Base-by-base conservation (phyloP, 92 coral and sea anemone species). In the Epizoanthus stellaris region DNA sequence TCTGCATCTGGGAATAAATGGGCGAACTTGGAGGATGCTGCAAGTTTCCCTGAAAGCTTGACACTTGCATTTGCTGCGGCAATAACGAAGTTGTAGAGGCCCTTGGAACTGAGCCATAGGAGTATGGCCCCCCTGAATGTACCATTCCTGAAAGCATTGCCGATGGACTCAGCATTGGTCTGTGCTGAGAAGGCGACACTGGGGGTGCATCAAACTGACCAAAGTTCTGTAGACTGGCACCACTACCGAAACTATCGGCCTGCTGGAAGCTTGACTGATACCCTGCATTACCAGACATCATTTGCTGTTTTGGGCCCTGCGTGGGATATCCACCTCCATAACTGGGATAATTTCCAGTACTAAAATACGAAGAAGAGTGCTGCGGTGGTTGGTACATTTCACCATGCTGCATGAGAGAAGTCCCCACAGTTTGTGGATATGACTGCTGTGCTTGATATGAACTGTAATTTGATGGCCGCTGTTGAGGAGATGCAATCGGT, bases 301-400 rank as follows among this genome's bases (percentile, higher is more conserved):
- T 71, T 20, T 63, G 83, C 58, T 79, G 73, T 61, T 79, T 79
- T 0, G 73, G 49, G 49, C 59, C 39, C 25, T 79, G 83, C 45
- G 15, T 61, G 2, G 83, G 72, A n/a, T 79, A 79, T 9, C 83
- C 72, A 79, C 83, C 53, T 2, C 83, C 83, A 45, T 63, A 79
- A 10, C 83, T 42, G 21, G 72, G 16, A 63, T 62, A 79, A 43
- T 30, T 79, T 45, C 59, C 72, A 5, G 73, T 61, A 34, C 83
- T 70, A 79, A 42, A 79, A 47, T 79, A 79, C 1, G 83, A 79
- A 42, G 83, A 62, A 3, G 83, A 20, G 7, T 90, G 93, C 88
- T 90, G 93, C 30, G 73, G 82, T 56, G 75, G 60, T 58, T 81
- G 61, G 49, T 89, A 91, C 88, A 94, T 72, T 53, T 94, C 95